Percentiles rank a stretch among this genome's conserved stretches.
Evolutionary conservation across 2,113 vertebrate species (phyloP).

Genomic region (Erpornis zantholeuca): DNA sequence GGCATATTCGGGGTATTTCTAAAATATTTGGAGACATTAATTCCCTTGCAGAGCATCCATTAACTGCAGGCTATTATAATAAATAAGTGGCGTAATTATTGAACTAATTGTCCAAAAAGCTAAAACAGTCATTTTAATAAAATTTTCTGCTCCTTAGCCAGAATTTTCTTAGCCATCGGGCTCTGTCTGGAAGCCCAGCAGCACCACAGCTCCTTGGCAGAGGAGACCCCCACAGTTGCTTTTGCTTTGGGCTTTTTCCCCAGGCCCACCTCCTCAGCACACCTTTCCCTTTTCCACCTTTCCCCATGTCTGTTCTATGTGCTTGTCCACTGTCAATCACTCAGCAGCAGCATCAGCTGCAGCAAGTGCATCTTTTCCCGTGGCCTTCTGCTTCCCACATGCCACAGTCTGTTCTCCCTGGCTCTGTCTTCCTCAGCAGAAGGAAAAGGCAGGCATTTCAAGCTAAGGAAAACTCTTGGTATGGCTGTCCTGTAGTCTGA

Average conservation of each 20-base stretch:
- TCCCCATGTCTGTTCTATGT: background rate
- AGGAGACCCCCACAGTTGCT: background rate
- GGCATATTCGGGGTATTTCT: background rate
- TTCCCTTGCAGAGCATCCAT: slow-evolving; percentile 18
- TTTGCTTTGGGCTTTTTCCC: background rate
- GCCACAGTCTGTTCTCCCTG: background rate
- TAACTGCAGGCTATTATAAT: slow-evolving; percentile 44
- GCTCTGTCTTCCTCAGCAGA: background rate
- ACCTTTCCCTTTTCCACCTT: background rate
- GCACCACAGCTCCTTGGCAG: background rate
- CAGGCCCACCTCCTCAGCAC: background rate
- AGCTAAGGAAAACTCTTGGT: background rate
- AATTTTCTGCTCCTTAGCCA: background rate
- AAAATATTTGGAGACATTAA: slow-evolving; percentile 19
- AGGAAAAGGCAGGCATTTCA: background rate
- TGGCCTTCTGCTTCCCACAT: background rate
- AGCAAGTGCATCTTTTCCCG: background rate
- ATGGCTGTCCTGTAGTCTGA: background rate
- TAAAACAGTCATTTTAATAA: background rate
- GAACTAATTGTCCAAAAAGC: background rate
- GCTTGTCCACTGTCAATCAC: background rate
- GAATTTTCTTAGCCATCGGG: background rate
- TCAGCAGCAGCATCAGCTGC: background rate
- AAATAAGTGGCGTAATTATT: slow-evolving; percentile 27
- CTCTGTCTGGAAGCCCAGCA: background rate